These are phyloP conservation scores for Drosophila mettleri DNA, from an alignment of 2,888 invertebrate species.

Conservation along the genomic window DNA sequence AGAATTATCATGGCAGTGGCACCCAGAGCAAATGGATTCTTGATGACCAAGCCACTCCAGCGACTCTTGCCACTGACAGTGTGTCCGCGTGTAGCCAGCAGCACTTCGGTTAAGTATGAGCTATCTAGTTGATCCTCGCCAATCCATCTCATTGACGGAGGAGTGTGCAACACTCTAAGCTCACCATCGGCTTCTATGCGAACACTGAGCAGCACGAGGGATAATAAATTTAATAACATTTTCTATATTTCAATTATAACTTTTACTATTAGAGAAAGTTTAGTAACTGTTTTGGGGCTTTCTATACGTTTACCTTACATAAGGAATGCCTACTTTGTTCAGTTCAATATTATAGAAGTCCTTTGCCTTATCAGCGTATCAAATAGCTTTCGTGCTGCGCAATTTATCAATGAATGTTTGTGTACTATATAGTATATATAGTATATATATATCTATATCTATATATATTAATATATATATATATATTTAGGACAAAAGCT, in stretches of 20 bases:
- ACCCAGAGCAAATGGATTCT: conserved; percentile 89
- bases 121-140: conserved; percentile 87
- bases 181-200: conserved; percentile 84
- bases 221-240: conserved; percentile 72
- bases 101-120: conserved; percentile 89
- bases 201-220: conserved; percentile 64
- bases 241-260: conserved; percentile 16
- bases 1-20: conserved; percentile 88
- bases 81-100: conserved; percentile 89
- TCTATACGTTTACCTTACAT: neutral
- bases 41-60: conserved; percentile 89
- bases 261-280: neutral
- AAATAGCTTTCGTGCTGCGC: conserved; percentile 19
- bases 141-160: conserved; percentile 88
- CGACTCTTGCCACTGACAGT: conserved; percentile 88
- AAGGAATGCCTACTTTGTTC: conserved; percentile 17
- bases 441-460: neutral
- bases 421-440: neutral
- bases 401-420: conserved; percentile 27
- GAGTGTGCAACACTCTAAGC: conserved; percentile 88
- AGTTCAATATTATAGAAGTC: conserved; percentile 1
- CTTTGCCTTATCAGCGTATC: conserved; percentile 15
- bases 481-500: conserved; percentile 44
- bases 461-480: neutral
- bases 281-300: neutral